Evolutionary conservation across 2,888 invertebrate species (phyloP).

Genomic region (Augiades crinisus): DNA sequence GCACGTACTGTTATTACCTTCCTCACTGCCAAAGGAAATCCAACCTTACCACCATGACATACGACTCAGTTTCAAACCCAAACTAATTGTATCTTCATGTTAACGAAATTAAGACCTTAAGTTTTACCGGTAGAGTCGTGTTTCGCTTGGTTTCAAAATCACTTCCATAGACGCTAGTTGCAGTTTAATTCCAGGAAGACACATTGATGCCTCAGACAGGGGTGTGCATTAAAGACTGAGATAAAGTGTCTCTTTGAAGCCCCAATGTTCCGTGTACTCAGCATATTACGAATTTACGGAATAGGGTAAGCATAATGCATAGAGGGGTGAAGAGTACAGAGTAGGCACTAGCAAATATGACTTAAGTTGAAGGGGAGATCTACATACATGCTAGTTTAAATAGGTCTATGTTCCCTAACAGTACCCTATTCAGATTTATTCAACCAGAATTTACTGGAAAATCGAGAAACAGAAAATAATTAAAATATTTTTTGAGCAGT

Average conservation of each 20-base stretch:
- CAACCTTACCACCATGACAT: background rate
- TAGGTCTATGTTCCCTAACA: too few relatives aligned
- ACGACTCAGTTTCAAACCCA: background rate
- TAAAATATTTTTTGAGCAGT: too few relatives aligned
- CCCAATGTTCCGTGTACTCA: slow-evolving; percentile 16
- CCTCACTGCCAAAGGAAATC: background rate
- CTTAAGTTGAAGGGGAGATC: slow-evolving; percentile 2
- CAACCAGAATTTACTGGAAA: too few relatives aligned
- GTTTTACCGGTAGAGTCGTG: background rate
- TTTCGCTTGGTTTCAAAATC: background rate
- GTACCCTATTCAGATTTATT: too few relatives aligned
- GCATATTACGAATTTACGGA: slow-evolving; percentile 23
- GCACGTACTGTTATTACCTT: slow-evolving; percentile 46
- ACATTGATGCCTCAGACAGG: slow-evolving; percentile 46
- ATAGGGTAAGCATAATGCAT: slow-evolving; percentile 15
- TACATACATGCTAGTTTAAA: too few relatives aligned
- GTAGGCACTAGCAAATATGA: slow-evolving; percentile 4
- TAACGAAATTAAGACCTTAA: background rate
- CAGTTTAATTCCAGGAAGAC: slow-evolving; percentile 41
- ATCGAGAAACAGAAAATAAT: too few relatives aligned
- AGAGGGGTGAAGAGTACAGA: slow-evolving; percentile 10
- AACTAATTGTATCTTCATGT: background rate
- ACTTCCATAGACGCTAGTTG: slow-evolving; percentile 11
- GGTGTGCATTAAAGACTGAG: slow-evolving; percentile 48
- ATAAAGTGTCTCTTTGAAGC: slow-evolving; percentile 22